These are phyloP conservation scores for Choreutis nemorana DNA, from an alignment of 2,888 invertebrate genomes.

Conservation along the genomic window DNA sequence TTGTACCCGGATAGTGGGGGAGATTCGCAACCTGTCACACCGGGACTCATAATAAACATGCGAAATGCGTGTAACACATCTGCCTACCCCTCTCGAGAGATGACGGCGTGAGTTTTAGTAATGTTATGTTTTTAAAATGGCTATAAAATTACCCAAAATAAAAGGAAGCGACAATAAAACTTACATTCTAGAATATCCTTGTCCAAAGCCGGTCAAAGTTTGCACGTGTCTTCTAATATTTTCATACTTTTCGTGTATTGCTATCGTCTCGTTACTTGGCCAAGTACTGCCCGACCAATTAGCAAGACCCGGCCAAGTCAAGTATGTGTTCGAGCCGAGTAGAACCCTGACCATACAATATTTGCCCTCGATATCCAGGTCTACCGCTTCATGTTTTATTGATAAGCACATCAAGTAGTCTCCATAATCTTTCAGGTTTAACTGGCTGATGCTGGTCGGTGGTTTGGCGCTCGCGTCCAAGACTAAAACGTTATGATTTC, in stretches of 20 bases:
- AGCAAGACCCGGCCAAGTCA: slow-evolving; percentile 12
- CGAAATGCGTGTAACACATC: too few species aligned
- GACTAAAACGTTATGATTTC: slow-evolving; percentile 26
- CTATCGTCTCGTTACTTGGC: slow-evolving; percentile 9
- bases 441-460: slow-evolving; percentile 37
- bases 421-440: slow-evolving; percentile 43
- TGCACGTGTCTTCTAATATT: slow-evolving; percentile 15
- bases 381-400: slow-evolving; percentile 17
- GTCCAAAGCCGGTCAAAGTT: slow-evolving; percentile 18
- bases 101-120: too few species aligned
- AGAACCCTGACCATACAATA: slow-evolving; percentile 36
- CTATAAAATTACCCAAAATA: background rate
- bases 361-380: slow-evolving; percentile 38
- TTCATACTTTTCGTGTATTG: slow-evolving; percentile 7
- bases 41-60: too few species aligned
- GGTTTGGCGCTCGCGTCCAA: slow-evolving; percentile 44
- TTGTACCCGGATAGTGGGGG: too few species aligned
- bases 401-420: slow-evolving; percentile 35
- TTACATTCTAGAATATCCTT: slow-evolving; percentile 11
- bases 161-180: background rate
- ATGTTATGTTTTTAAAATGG: too few species aligned
- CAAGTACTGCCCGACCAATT: slow-evolving; percentile 10
- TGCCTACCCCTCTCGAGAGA: too few species aligned
- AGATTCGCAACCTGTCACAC: too few species aligned
- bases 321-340: too few species aligned